Conservation (phyloP, 2,888 invertebrate genomes). For the Euplagia quadripunctaria region DNA sequence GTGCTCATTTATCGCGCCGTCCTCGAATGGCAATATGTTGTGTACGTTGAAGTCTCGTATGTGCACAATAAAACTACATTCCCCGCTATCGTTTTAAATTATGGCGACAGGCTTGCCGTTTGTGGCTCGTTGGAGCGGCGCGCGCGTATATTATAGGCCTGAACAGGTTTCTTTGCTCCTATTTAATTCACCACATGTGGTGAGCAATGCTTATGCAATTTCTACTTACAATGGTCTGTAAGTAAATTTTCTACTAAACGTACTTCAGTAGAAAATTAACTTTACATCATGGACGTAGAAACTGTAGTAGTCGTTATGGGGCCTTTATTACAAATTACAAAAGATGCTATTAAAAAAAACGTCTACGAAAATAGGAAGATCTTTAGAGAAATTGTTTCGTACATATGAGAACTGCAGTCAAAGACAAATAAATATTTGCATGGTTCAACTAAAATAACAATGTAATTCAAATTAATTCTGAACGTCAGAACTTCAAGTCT, state of each 20-base stretch:
- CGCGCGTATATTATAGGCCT: slow-evolving; percentile 72
- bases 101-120: slow-evolving; percentile 78
- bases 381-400: background rate
- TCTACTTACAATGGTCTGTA: slow-evolving; percentile 72
- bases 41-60: slow-evolving; percentile 73
- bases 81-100: slow-evolving; percentile 80
- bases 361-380: too few relatives aligned
- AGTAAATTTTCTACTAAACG: slow-evolving; percentile 62
- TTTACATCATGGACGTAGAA: background rate
- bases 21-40: slow-evolving; percentile 76
- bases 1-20: slow-evolving; percentile 80
- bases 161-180: slow-evolving; percentile 83
- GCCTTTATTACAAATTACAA: background rate
- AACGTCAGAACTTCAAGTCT: background rate
- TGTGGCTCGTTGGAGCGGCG: slow-evolving; percentile 73
- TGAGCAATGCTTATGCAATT: slow-evolving; percentile 82
- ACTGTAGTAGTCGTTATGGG: background rate
- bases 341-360: background rate
- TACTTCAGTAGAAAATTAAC: background rate
- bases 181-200: slow-evolving; percentile 81
- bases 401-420: background rate
- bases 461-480: background rate
- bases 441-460: background rate
- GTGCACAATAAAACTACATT: slow-evolving; percentile 80
- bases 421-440: background rate